These are phyloP conservation scores for Bergia puertoricense DNA, from an alignment of 92 coral and sea anemone genomes.

Conservation along the genomic window DNA sequence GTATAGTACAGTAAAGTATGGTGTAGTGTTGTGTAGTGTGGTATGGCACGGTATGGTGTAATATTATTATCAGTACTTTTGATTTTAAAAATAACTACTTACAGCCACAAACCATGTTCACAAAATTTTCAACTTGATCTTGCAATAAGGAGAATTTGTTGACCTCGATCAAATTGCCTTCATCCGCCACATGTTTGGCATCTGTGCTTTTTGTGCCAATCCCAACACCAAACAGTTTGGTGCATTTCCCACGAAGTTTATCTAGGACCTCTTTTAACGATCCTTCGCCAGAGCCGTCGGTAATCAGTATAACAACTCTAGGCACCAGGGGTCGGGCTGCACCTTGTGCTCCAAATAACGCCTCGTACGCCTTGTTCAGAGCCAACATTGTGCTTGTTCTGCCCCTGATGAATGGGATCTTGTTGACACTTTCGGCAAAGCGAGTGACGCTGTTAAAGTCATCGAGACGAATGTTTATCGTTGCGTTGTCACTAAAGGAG, in stretches of 20 bases:
- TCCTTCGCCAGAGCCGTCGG: not conserved
- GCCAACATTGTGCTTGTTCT: slow-evolving; percentile 11
- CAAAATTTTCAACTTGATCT: slow-evolving; percentile 26
- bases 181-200: slow-evolving; percentile 19
- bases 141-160: slow-evolving; percentile 10
- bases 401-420: not conserved
- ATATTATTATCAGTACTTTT: too few species aligned
- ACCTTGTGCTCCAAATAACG: slow-evolving; percentile 3
- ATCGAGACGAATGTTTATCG: slow-evolving; percentile 23
- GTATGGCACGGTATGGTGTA: too few species aligned
- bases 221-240: slow-evolving; percentile 28
- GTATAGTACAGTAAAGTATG: too few species aligned
- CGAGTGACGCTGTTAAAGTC: slow-evolving; percentile 19
- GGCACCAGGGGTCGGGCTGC: slow-evolving; percentile 27
- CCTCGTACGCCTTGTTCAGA: slow-evolving; percentile 4
- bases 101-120: slow-evolving; percentile 20
- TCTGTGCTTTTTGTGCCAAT: not conserved
- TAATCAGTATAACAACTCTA: slow-evolving; percentile 16
- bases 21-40: too few species aligned
- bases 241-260: not conserved
- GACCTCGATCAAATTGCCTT: slow-evolving; percentile 23
- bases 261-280: not conserved
- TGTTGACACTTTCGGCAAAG: slow-evolving; percentile 16
- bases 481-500: slow-evolving; percentile 28
- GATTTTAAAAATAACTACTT: not conserved